phyloP scores from a whole-genome alignment of 2,888 invertebrate species.

The Spisula subtruncata region DNA sequence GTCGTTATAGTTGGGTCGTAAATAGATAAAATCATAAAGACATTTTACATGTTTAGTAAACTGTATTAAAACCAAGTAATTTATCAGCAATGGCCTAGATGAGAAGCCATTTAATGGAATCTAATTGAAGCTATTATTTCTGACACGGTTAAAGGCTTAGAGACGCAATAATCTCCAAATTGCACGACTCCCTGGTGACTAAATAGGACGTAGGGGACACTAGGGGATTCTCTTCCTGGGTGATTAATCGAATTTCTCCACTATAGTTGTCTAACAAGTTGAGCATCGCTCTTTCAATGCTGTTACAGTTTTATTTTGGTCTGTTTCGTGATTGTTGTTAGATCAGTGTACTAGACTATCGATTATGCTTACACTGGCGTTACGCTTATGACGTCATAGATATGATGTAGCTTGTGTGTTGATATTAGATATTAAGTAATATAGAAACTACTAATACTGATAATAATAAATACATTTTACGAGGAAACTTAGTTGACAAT shows the following conservation, averaged over 20 bases:
- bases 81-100: conserved; percentile 23
- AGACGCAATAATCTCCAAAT: conserved; percentile 66
- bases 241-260: conserved; percentile 57
- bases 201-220: conserved; percentile 57
- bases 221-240: conserved; percentile 57
- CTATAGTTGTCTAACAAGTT: conserved; percentile 46
- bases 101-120: conserved; percentile 58
- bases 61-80: background rate
- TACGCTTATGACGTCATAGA: background rate
- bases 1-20: background rate
- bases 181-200: conserved; percentile 56
- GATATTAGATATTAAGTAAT: too few relatives aligned
- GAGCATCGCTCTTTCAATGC: background rate
- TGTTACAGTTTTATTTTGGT: background rate
- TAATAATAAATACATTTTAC: too few relatives aligned
- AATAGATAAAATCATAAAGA: background rate
- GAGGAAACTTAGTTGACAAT: too few relatives aligned
- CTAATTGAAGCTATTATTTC: conserved; percentile 67
- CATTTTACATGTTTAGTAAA: background rate
- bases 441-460: too few relatives aligned
- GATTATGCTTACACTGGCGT: background rate
- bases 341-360: background rate
- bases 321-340: background rate
- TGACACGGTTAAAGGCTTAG: conserved; percentile 52
- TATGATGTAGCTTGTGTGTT: background rate